These are phyloP conservation scores for Drosophila vallismaia DNA, from an alignment of 2,888 invertebrate species.

Conservation along the genomic window DNA sequence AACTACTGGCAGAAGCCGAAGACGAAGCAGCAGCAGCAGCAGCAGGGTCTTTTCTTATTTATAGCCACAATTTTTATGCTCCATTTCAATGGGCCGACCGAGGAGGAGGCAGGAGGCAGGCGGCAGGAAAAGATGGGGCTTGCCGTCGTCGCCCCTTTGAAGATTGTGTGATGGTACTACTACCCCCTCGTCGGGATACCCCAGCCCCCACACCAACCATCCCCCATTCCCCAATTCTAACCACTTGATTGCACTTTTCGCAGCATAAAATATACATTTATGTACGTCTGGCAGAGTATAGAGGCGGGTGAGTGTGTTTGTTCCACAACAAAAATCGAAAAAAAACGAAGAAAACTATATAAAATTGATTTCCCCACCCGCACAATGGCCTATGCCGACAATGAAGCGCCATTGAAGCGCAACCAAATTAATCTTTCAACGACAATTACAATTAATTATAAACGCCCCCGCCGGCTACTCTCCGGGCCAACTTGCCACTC, in stretches of 20 bases:
- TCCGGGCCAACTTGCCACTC: slow-evolving; percentile 21
- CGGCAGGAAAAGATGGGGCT: slow-evolving; percentile 34
- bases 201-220: slow-evolving; percentile 2
- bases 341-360: slow-evolving; percentile 57
- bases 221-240: slow-evolving; percentile 44
- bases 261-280: slow-evolving; percentile 77
- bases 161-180: slow-evolving; percentile 61
- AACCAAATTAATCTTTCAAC: slow-evolving; percentile 82
- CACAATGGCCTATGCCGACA: slow-evolving; percentile 68
- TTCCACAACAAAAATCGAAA: slow-evolving; percentile 15
- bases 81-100: slow-evolving; percentile 73
- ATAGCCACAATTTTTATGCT: slow-evolving; percentile 78
- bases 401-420: slow-evolving; percentile 78
- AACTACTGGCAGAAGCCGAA: slow-evolving; percentile 39
- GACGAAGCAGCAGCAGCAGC: slow-evolving; percentile 43
- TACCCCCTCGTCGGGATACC: slow-evolving; percentile 29
- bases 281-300: slow-evolving; percentile 32
- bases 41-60: slow-evolving; percentile 64
- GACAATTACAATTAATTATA: slow-evolving; percentile 82
- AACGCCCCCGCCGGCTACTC: slow-evolving; percentile 68
- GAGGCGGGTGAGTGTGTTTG: background rate
- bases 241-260: slow-evolving; percentile 78
- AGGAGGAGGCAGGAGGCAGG: slow-evolving; percentile 51
- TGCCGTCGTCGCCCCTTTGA: slow-evolving; percentile 66
- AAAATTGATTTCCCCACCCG: slow-evolving; percentile 75